Percentiles rank a stretch among this genome's conserved stretches.
These are phyloP conservation scores for Barnardius zonarius DNA, from an alignment of 2,113 vertebrate species.

Conservation along the genomic window DNA sequence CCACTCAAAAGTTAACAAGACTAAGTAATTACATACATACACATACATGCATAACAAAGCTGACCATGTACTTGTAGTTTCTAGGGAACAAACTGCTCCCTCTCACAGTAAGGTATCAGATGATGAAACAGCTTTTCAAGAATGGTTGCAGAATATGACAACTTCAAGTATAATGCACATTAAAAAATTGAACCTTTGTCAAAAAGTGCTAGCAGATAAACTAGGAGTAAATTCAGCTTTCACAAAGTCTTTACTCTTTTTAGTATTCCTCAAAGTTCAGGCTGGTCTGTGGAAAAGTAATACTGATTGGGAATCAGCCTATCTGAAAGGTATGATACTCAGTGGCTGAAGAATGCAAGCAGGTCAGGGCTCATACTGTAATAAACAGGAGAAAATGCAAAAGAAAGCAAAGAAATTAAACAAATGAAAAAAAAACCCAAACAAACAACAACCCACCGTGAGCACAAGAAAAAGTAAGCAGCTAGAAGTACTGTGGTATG, in stretches of 20 bases:
- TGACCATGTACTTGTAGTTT: neutral
- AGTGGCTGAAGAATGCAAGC: neutral
- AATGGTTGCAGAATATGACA: neutral
- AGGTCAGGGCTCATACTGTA: neutral
- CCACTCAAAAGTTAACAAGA: neutral
- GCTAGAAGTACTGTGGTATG: neutral
- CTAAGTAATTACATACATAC: neutral
- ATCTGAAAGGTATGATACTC: neutral
- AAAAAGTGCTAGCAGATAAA: neutral
- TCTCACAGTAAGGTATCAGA: neutral
- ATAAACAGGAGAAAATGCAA: neutral
- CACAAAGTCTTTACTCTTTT: neutral
- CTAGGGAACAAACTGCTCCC: neutral
- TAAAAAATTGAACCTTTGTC: neutral
- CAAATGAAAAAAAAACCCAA: neutral
- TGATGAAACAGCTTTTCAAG: neutral
- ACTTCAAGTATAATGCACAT: neutral
- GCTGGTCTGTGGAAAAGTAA: neutral
- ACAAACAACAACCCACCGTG: too few relatives aligned
- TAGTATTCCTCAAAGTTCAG: neutral
- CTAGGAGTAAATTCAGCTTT: neutral
- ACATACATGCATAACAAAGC: neutral
- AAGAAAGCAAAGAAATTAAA: neutral
- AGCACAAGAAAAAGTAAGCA: neutral
- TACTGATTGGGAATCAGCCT: neutral